Conservation (phyloP, 2,113 vertebrate genomes). For the Trematomus loennbergii region DNA sequence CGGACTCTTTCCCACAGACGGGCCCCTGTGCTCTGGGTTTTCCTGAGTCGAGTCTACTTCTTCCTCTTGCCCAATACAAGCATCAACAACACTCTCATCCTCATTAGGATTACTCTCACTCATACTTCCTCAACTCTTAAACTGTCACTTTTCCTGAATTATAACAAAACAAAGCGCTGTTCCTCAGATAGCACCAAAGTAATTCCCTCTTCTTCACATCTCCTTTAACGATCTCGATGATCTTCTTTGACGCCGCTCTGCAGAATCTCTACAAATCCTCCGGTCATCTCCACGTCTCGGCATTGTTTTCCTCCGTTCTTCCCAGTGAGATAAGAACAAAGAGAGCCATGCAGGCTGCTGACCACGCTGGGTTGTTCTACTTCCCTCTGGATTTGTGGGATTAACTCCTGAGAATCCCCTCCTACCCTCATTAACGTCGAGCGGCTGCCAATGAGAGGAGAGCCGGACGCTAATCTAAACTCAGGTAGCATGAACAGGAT, state of each 20-base stretch:
- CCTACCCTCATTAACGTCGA: conserved; percentile 71
- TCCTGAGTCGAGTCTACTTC: conserved; percentile 61
- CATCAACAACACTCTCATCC: conserved; percentile 56
- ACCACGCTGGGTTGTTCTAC: conserved; percentile 68
- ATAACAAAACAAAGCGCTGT: not conserved
- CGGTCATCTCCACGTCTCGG: not conserved
- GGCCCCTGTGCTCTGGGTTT: conserved; percentile 58
- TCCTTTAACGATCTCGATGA: not conserved
- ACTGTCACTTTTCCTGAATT: not conserved
- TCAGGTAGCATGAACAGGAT: conserved; percentile 37
- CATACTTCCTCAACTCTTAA: conserved; percentile 40
- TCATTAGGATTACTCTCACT: conserved; percentile 52
- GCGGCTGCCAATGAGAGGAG: conserved; percentile 30
- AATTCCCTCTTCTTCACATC: conserved; percentile 3
- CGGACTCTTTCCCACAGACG: conserved; percentile 80
- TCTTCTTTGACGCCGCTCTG: not conserved
- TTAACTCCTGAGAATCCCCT: conserved; percentile 79
- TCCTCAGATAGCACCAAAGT: not conserved
- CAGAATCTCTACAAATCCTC: conserved; percentile 8
- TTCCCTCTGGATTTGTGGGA: conserved; percentile 78
- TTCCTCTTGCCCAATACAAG: conserved; percentile 36
- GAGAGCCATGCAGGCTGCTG: conserved; percentile 52
- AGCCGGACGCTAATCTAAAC: conserved; percentile 15
- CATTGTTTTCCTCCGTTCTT: conserved; percentile 18
- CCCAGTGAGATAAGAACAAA: conserved; percentile 40